A percentile compares a stretch with the other conserved stretches of the same genome.
These are phyloP conservation scores for Danaus melanippus DNA, from an alignment of 1,140 invertebrate genomes.

Conservation along the genomic window DNA sequence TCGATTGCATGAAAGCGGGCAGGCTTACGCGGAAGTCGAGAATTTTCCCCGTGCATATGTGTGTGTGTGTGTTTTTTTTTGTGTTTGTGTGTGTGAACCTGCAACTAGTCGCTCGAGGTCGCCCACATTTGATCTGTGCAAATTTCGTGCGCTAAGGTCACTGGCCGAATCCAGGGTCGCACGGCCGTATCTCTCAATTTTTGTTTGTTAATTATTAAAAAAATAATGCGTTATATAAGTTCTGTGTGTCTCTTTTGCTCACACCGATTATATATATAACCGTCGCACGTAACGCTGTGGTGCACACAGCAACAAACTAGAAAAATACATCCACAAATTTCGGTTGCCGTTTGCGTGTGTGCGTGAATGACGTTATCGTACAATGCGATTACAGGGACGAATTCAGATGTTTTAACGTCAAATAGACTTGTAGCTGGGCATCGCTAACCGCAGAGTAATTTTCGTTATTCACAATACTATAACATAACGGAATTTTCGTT, in stretches of 20 bases:
- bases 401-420: constrained; percentile 20
- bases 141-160: constrained; percentile 63
- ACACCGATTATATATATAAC: constrained; percentile 16
- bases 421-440: too few species aligned
- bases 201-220: constrained; percentile 70
- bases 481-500: too few species aligned
- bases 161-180: constrained; percentile 59
- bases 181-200: constrained; percentile 66
- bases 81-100: constrained; percentile 34
- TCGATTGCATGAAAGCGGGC: constrained; percentile 19
- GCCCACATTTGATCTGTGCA: constrained; percentile 70
- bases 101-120: constrained; percentile 63
- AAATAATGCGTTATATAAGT: constrained; percentile 70
- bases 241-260: constrained; percentile 31
- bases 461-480: neutral
- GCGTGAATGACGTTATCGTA: constrained; percentile 68
- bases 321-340: constrained; percentile 69
- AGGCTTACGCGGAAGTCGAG: constrained; percentile 48
- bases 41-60: constrained; percentile 46
- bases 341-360: constrained; percentile 52
- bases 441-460: neutral
- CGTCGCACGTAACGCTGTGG: constrained; percentile 34
- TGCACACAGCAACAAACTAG: constrained; percentile 53
- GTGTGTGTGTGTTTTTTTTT: constrained; percentile 15
- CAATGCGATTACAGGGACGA: constrained; percentile 66